Conservation (phyloP, 23 tunicate genomes). For the Ciona savignyi region DNA sequence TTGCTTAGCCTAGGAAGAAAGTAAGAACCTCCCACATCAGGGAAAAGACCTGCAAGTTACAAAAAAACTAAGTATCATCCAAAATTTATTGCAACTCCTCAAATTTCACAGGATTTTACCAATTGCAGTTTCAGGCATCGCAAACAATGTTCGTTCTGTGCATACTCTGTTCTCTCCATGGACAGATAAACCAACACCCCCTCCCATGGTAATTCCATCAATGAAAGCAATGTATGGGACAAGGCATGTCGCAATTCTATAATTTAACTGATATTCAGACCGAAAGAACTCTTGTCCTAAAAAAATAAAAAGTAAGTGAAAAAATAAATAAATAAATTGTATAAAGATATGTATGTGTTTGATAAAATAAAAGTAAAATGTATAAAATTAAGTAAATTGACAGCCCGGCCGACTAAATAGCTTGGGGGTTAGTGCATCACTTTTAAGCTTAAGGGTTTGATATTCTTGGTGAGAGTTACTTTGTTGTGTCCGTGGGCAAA, state of each 20-base stretch:
- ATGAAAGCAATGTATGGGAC: slow-evolving; percentile 94
- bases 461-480: no score
- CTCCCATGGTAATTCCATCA: slow-evolving; percentile 96
- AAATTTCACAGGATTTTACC: slow-evolving; percentile 21
- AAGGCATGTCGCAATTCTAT: slow-evolving; percentile 77
- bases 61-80: neutral
- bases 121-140: slow-evolving; percentile 98
- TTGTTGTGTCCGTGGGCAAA: no score
- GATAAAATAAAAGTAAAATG: no score
- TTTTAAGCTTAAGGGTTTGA: no score
- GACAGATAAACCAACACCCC: slow-evolving; percentile 96
- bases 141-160: slow-evolving; percentile 84
- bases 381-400: no score
- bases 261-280: slow-evolving; percentile 75
- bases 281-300: slow-evolving; percentile 87
- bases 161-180: slow-evolving; percentile 88
- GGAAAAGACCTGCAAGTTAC: slow-evolving; percentile 62
- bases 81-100: neutral
- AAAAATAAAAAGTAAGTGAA: neutral
- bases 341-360: no score
- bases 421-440: no score
- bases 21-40: slow-evolving; percentile 97
- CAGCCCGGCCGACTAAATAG: no score
- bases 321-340: no score
- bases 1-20: slow-evolving; percentile 81